A percentile compares a stretch with the other conserved stretches of the same genome.
Evolutionary conservation across 2,113 vertebrate genomes (phyloP).

Genomic region (Atherinomorus stipes): DNA sequence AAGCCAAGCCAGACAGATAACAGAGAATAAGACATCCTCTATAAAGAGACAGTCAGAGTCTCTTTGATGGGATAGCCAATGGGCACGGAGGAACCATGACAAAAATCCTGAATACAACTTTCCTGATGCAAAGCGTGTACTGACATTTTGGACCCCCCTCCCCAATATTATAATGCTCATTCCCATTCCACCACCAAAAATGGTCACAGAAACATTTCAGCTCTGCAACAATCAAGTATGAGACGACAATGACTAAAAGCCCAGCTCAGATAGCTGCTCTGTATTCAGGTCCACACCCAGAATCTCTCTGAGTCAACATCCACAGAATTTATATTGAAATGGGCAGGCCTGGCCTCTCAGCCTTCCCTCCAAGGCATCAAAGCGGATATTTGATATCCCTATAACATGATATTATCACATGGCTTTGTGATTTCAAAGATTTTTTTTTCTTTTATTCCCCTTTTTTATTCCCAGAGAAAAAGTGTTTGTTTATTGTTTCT

Average conservation of each 20-base stretch:
- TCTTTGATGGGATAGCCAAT: slow-evolving; percentile 56
- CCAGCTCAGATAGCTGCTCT: slow-evolving; percentile 52
- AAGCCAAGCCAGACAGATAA: slow-evolving; percentile 64
- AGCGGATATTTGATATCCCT: slow-evolving; percentile 61
- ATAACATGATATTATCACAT: slow-evolving; percentile 51
- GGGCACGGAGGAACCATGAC: slow-evolving; percentile 28
- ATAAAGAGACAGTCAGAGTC: slow-evolving; percentile 54
- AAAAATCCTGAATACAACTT: slow-evolving; percentile 45
- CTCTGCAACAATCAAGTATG: slow-evolving; percentile 10
- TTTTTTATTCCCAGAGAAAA: neutral
- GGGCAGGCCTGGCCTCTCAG: slow-evolving; percentile 39
- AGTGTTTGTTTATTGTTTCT: neutral
- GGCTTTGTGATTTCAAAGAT: slow-evolving; percentile 23
- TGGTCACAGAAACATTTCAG: slow-evolving; percentile 34
- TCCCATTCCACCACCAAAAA: slow-evolving; percentile 7
- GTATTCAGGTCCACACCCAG: slow-evolving; percentile 58
- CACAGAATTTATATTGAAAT: slow-evolving; percentile 72
- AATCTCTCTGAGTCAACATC: slow-evolving; percentile 65
- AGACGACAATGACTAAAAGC: slow-evolving; percentile 46
- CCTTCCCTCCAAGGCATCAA: slow-evolving; percentile 45
- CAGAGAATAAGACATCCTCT: slow-evolving; percentile 60
- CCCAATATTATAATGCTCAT: neutral
- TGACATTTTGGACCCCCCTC: slow-evolving; percentile 17
- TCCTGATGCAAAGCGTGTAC: slow-evolving; percentile 48
- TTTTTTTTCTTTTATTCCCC: slow-evolving; percentile 1